Base-by-base conservation (phyloP, 2,113 vertebrate species). In the Smithornis capensis region DNA sequence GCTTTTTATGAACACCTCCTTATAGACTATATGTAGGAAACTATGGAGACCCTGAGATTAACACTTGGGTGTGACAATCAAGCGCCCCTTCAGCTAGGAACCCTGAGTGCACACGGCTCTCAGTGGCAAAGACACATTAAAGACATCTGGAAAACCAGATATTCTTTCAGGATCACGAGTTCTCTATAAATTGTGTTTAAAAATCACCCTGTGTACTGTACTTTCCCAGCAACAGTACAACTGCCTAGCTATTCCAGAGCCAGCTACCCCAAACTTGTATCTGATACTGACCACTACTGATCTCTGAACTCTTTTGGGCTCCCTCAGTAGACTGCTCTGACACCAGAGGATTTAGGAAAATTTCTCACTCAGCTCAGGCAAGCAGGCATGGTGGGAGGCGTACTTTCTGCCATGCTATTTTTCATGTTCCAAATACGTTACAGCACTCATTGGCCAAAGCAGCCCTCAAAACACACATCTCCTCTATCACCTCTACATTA, bases 41-140 rank as follows among this genome's bases (percentile, higher is more conserved):
- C 5, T 59, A 3, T 13, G 12, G 38, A 53, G 49, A 57, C 16
- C 6, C 31, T 49, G 15, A 35, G 29, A 14, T 5, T 37, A 21
- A 23, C 8, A 5, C 44, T n/a, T 9, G 3, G 19, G n/a, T 24
- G 45, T 25, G 25, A 9, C 27, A 22, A 37, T 10, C 40, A 60
- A 45, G 35, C 8, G 40, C 1, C 18, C 4, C 10, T 82, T 33
- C 53, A 56, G 19, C 6, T 29, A 50, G 28, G 60, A 75, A 16
- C 11, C 15, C 0, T 11, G 0, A 53, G 9, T 16, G 12, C 31
- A 10, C 1, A 3, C 8, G 24, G 65, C 38, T 44, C 14, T 65
- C 2, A 2, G 8, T 18, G 24, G 15, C 45, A 40, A 12, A 75
- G 29, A 52, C 37, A 35, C 16, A 28, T 37, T 49, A 63, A 60